These are phyloP conservation scores for Aphelenchoides fujianensis DNA, from an alignment of 1,140 invertebrate genomes.

Conservation along the genomic window DNA sequence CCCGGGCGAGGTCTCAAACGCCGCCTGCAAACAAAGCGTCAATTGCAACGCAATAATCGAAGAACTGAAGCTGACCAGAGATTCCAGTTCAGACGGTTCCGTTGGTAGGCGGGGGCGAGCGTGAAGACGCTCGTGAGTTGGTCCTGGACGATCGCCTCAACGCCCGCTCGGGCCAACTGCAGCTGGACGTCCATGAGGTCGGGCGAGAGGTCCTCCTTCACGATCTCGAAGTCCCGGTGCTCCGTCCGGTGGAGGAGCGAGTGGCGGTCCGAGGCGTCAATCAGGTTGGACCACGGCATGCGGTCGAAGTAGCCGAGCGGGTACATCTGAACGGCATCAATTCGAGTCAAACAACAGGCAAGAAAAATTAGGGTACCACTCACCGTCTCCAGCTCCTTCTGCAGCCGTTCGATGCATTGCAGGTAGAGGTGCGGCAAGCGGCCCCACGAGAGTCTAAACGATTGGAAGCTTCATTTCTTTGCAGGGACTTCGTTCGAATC, in stretches of 20 bases:
- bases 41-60: neutral
- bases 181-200: slow-evolving; percentile 1
- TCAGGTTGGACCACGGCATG: neutral
- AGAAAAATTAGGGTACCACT: neutral
- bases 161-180: neutral
- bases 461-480: too few relatives aligned
- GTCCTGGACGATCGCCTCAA: slow-evolving; percentile 19
- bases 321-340: neutral
- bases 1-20: slow-evolving; percentile 9
- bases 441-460: slow-evolving; percentile 32
- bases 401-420: slow-evolving; percentile 20
- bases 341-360: slow-evolving; percentile 22
- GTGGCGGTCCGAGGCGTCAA: slow-evolving; percentile 1
- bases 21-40: neutral
- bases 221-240: slow-evolving; percentile 11
- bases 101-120: neutral
- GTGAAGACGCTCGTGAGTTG: slow-evolving; percentile 11
- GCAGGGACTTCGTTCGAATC: too few relatives aligned
- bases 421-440: slow-evolving; percentile 25
- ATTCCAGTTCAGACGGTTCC: slow-evolving; percentile 13
- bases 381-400: slow-evolving; percentile 29
- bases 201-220: neutral
- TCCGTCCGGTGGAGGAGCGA: neutral
- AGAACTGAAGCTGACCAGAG: slow-evolving; percentile 14
- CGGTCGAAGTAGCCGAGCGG: slow-evolving; percentile 1